These are phyloP conservation scores for Zele albiditarsus DNA, from an alignment of 2,888 invertebrate species.

Conservation along the genomic window DNA sequence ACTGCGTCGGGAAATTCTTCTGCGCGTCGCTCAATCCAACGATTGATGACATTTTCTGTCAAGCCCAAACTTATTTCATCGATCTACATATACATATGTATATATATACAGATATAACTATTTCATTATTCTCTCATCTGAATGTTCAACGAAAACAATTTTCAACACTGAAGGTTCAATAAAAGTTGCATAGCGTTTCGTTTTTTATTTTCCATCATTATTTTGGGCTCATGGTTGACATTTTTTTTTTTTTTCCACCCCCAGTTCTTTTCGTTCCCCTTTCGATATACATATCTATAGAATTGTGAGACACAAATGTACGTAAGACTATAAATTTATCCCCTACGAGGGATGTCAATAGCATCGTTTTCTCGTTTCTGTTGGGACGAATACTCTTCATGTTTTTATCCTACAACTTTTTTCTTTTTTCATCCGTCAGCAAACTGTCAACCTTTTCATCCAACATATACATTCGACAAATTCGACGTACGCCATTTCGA, in stretches of 20 bases:
- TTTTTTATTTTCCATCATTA: conserved; percentile 5
- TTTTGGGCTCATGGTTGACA: conserved; percentile 29
- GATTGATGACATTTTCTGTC: neutral
- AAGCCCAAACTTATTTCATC: neutral
- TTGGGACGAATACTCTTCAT: conserved; percentile 28
- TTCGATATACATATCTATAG: neutral
- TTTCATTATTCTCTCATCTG: neutral
- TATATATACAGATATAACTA: too few species aligned
- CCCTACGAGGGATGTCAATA: conserved; percentile 55
- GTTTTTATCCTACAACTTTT: conserved; percentile 13
- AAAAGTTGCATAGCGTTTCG: neutral
- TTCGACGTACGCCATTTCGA: conserved; percentile 8
- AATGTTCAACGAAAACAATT: neutral
- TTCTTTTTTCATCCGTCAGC: conserved; percentile 18
- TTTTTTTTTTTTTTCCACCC: conserved; percentile 2
- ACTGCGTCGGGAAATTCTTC: conserved; percentile 1
- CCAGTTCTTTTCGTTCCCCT: conserved; percentile 33
- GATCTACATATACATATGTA: neutral
- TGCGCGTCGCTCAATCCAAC: conserved; percentile 5
- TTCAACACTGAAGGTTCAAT: neutral
- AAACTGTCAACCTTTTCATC: conserved; percentile 34
- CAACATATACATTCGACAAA: conserved; percentile 12
- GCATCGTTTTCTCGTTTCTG: conserved; percentile 49
- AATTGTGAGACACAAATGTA: conserved; percentile 7
- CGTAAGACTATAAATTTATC: conserved; percentile 50